Percentiles rank a stretch among this genome's conserved stretches.
These are phyloP conservation scores for Sparidentex hasta DNA, from an alignment of 2,797 vertebrate genomes.

Conservation along the genomic window DNA sequence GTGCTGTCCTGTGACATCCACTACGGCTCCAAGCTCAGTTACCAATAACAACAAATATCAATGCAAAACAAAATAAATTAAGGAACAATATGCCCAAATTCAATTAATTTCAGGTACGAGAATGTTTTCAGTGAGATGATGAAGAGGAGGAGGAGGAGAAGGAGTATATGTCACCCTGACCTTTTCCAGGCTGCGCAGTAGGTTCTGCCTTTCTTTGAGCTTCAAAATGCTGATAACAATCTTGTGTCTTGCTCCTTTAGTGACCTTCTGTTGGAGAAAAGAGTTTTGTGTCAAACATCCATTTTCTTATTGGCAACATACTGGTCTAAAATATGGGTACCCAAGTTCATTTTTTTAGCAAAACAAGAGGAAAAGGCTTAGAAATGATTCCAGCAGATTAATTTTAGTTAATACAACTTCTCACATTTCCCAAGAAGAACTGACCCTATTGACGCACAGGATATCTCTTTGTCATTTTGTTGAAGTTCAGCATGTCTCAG, in stretches of 20 bases:
- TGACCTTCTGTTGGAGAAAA: slow-evolving; percentile 90
- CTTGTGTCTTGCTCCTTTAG: slow-evolving; percentile 98
- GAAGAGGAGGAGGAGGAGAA: background rate
- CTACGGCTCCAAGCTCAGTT: background rate
- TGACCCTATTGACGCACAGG: background rate
- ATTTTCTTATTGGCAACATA: background rate
- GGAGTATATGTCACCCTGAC: slow-evolving; percentile 80
- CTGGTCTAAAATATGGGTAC: background rate
- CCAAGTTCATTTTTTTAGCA: background rate
- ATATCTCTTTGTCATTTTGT: slow-evolving; percentile 5
- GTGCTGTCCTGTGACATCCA: background rate
- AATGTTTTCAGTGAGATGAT: background rate
- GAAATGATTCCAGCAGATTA: background rate
- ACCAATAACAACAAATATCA: background rate
- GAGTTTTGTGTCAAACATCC: slow-evolving; percentile 28
- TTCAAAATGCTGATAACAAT: slow-evolving; percentile 99
- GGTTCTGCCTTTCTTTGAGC: slow-evolving; percentile 95
- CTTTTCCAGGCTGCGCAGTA: slow-evolving; percentile 96
- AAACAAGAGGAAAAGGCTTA: too few relatives aligned
- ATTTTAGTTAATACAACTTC: background rate
- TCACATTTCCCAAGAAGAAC: background rate
- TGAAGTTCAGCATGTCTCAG: slow-evolving; percentile 2
- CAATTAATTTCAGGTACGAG: background rate
- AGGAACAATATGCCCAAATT: background rate
- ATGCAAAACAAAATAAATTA: background rate